Conservation (phyloP, 2,888 invertebrate genomes). For the Sicus ferrugineus region DNA sequence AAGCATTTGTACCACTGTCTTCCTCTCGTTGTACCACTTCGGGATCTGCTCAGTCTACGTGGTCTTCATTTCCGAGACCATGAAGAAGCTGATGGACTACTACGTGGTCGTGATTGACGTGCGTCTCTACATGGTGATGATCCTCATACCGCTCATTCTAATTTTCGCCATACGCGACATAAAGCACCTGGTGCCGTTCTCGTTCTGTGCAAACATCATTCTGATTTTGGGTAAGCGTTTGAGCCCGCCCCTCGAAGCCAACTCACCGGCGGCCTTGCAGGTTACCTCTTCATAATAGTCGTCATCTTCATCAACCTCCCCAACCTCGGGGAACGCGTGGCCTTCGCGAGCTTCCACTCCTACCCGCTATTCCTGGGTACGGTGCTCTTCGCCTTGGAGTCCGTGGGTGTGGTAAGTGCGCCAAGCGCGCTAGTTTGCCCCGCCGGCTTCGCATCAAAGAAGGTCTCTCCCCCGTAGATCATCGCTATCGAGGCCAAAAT, state of each 20-base stretch:
- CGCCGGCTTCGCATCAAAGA: not conserved
- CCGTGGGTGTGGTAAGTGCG: conserved; percentile 75
- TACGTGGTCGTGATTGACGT: conserved; percentile 65
- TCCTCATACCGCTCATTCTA: conserved; percentile 73
- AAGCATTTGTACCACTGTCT: conserved; percentile 78
- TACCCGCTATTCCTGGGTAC: conserved; percentile 88
- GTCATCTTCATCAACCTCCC: conserved; percentile 69
- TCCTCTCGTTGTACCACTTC: conserved; percentile 85
- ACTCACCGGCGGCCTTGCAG: not conserved
- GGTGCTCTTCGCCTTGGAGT: conserved; percentile 90
- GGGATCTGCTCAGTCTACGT: conserved; percentile 98
- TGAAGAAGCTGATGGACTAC: conserved; percentile 75
- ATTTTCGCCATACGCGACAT: conserved; percentile 78
- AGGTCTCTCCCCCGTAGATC: conserved; percentile 68
- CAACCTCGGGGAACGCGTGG: conserved; percentile 58
- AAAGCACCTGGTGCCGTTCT: conserved; percentile 85
- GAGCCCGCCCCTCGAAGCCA: not conserved
- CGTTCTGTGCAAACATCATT: conserved; percentile 87
- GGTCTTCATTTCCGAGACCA: conserved; percentile 86
- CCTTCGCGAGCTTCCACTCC: conserved; percentile 66
- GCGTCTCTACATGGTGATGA: conserved; percentile 64
- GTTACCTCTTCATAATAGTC: not conserved
- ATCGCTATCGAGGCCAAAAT: conserved; percentile 95
- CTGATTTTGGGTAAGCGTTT: conserved; percentile 69
- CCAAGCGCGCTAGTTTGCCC: not conserved